Conservation (phyloP, 2,888 invertebrate species). For the Nomada ruficornis region DNA sequence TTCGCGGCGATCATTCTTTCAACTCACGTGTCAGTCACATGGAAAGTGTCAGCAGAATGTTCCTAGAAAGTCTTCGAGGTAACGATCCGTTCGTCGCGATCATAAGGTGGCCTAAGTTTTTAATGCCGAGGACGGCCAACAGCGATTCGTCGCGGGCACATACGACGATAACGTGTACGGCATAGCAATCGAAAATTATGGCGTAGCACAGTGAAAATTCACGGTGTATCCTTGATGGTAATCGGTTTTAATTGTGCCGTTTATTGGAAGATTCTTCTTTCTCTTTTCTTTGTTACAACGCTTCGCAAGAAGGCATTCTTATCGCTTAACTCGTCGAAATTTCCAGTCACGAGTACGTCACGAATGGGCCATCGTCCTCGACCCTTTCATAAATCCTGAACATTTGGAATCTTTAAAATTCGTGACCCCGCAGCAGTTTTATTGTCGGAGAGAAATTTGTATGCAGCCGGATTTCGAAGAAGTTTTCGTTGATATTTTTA, state of each 20-base stretch:
- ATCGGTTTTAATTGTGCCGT: slow-evolving; percentile 25
- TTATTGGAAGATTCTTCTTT: slow-evolving; percentile 12
- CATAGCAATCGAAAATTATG: slow-evolving; percentile 67
- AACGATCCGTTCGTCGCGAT: slow-evolving; percentile 56
- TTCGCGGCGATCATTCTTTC: slow-evolving; percentile 62
- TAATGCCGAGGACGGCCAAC: slow-evolving; percentile 73
- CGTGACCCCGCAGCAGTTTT: not conserved
- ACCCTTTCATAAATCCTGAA: not conserved
- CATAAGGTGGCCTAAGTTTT: slow-evolving; percentile 64
- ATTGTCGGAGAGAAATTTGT: slow-evolving; percentile 15
- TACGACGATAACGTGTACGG: slow-evolving; percentile 45
- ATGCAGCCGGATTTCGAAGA: not conserved
- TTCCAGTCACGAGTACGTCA: slow-evolving; percentile 25
- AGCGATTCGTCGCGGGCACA: slow-evolving; percentile 44
- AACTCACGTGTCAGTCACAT: slow-evolving; percentile 62
- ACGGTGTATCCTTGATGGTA: slow-evolving; percentile 40
- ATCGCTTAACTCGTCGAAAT: not conserved
- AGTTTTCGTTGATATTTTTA: slow-evolving; percentile 7
- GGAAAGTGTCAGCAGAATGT: slow-evolving; percentile 58
- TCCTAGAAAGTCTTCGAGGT: slow-evolving; percentile 43
- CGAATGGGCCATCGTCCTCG: not conserved
- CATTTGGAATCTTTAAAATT: not conserved
- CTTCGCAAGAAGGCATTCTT: too few species aligned
- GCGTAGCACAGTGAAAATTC: slow-evolving; percentile 41
- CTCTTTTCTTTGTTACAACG: not conserved